Evolutionary conservation across 2,113 vertebrate species (phyloP).

Genomic region (Microcebus griseorufus): DNA sequence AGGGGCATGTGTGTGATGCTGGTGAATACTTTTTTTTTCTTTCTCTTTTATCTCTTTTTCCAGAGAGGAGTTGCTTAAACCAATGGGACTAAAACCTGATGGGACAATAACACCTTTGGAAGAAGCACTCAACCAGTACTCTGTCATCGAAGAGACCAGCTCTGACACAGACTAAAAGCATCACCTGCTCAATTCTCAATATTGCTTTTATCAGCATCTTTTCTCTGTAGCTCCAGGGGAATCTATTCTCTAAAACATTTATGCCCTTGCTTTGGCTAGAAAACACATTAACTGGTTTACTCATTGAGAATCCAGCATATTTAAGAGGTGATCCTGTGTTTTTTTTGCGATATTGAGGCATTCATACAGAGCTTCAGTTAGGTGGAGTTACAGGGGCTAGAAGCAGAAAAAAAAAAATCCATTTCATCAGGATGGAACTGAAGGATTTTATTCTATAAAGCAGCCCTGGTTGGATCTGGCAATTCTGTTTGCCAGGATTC

Average conservation of each 20-base stretch:
- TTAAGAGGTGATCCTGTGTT: conserved; percentile 78
- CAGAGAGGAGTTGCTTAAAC: conserved; percentile 96
- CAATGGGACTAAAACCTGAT: conserved; percentile 95
- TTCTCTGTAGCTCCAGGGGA: conserved; percentile 79
- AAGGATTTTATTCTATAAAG: conserved; percentile 37
- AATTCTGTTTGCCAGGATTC: conserved; percentile 50
- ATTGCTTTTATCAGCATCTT: conserved; percentile 78
- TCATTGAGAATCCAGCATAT: conserved; percentile 75
- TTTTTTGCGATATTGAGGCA: conserved; percentile 78
- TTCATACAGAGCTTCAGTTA: conserved; percentile 70
- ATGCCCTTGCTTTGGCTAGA: conserved; percentile 82
- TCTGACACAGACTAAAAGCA: conserved; percentile 93
- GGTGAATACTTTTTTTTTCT: conserved; percentile 74
- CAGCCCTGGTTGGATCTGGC: conserved; percentile 27
- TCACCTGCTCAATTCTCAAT: conserved; percentile 75
- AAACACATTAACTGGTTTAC: conserved; percentile 81
- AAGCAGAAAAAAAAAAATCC: neutral
- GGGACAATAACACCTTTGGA: conserved; percentile 96
- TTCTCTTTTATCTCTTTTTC: conserved; percentile 77
- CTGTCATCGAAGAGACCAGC: conserved; percentile 86
- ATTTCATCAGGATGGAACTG: conserved; percentile 58
- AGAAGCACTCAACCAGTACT: conserved; percentile 89
- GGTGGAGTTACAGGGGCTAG: conserved; percentile 63
- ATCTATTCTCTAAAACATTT: conserved; percentile 82
- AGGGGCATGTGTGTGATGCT: conserved; percentile 73